Evolutionary conservation across 2,113 vertebrate genomes (phyloP).

Genomic region (Vidua chalybeata): DNA sequence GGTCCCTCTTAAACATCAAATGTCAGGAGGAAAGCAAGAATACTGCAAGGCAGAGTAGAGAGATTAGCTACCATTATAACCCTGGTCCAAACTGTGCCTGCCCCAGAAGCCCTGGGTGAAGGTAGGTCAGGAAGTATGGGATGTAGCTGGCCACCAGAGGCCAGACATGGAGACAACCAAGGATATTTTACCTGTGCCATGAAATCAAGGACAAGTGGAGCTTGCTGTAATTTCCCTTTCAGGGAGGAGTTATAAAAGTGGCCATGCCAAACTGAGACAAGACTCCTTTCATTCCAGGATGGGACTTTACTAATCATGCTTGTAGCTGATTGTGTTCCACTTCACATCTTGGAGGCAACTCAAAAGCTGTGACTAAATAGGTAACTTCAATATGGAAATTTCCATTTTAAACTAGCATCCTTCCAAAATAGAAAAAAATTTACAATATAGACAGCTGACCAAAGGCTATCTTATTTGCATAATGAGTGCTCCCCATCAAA

Average conservation of each 20-base stretch:
- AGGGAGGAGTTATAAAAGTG: background rate
- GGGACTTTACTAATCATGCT: background rate
- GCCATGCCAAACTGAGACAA: background rate
- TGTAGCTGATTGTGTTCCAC: background rate
- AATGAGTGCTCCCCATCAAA: slow-evolving; percentile 55
- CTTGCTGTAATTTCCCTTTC: background rate
- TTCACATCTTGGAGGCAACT: background rate
- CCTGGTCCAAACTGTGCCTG: background rate
- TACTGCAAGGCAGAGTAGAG: background rate
- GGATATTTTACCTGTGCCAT: background rate
- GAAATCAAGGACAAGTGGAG: background rate
- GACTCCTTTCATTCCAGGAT: background rate
- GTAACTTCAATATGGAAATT: slow-evolving; percentile 28
- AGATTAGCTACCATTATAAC: background rate
- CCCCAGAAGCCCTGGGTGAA: background rate
- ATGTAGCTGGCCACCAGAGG: background rate
- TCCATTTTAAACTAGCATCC: slow-evolving; percentile 50
- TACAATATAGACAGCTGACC: slow-evolving; percentile 53
- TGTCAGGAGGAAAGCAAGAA: background rate
- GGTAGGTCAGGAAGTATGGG: background rate
- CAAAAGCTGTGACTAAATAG: slow-evolving; percentile 18
- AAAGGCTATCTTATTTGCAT: slow-evolving; percentile 57
- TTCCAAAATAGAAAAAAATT: background rate
- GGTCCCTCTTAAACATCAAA: background rate
- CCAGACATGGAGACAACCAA: background rate